Conservation (phyloP, 2,888 invertebrate genomes). For the Apodemia mormo region DNA sequence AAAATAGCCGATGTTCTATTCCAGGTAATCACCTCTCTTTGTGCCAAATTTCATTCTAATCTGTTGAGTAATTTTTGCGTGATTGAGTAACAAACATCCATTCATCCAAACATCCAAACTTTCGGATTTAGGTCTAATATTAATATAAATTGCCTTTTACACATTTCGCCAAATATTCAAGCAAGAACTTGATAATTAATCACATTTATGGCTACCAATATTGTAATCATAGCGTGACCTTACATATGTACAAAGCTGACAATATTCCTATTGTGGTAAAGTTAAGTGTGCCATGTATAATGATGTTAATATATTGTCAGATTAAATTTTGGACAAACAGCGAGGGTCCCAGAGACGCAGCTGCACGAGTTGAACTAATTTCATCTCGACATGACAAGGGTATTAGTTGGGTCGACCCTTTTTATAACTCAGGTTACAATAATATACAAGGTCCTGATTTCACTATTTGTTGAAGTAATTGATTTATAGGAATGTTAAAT, state of each 20-base stretch:
- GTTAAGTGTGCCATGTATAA: slow-evolving; percentile 36
- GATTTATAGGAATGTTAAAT: slow-evolving; percentile 14
- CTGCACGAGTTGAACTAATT: slow-evolving; percentile 76
- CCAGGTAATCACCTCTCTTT: too few species aligned
- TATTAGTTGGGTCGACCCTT: slow-evolving; percentile 77
- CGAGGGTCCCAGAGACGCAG: slow-evolving; percentile 59
- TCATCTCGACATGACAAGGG: slow-evolving; percentile 79
- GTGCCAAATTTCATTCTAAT: too few species aligned
- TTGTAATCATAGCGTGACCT: background rate
- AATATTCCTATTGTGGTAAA: slow-evolving; percentile 12
- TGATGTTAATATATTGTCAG: slow-evolving; percentile 55
- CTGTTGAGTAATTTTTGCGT: too few species aligned
- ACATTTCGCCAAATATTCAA: too few species aligned
- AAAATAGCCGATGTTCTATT: too few species aligned
- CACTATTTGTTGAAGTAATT: slow-evolving; percentile 20
- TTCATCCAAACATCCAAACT: too few species aligned
- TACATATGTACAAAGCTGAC: slow-evolving; percentile 2
- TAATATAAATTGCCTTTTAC: too few species aligned
- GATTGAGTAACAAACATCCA: too few species aligned
- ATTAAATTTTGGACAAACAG: slow-evolving; percentile 71
- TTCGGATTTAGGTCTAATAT: too few species aligned
- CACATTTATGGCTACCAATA: too few species aligned
- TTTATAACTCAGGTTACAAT: slow-evolving; percentile 69
- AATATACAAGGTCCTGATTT: slow-evolving; percentile 34
- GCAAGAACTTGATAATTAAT: too few species aligned